phyloP scores from a whole-genome alignment of 2,113 vertebrate species.

The Camelus bactrianus region DNA sequence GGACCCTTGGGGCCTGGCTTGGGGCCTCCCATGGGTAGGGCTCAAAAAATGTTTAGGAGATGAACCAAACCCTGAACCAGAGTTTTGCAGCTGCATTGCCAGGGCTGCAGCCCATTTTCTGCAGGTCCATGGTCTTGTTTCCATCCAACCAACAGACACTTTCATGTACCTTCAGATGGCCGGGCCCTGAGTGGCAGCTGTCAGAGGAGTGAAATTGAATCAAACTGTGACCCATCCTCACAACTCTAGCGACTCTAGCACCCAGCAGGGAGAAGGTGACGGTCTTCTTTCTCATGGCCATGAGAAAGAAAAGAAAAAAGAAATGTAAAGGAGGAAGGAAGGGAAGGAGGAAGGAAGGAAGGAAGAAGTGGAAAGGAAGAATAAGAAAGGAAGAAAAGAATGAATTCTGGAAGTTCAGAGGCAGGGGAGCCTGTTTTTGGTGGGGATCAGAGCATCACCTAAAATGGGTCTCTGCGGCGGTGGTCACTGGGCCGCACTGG shows the following conservation, averaged over 20 bases:
- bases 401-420: background rate
- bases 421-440: background rate
- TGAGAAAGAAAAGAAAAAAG: background rate
- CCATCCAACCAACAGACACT: background rate
- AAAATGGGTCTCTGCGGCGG: background rate
- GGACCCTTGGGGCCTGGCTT: background rate
- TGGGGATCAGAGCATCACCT: background rate
- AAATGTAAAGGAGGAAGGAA: background rate
- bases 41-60: background rate
- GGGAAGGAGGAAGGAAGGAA: background rate
- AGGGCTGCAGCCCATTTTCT: background rate
- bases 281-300: background rate
- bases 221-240: background rate
- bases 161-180: background rate
- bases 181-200: fast-evolving
- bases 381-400: background rate
- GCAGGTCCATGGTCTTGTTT: background rate
- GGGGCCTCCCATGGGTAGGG: background rate
- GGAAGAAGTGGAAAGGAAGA: background rate
- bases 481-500: no score
- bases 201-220: background rate
- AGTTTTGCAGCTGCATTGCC: background rate
- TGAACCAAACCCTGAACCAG: background rate
- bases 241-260: background rate
- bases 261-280: background rate